Conservation (phyloP, 2,888 invertebrate genomes). For the Pyrrhosoma nymphula region DNA sequence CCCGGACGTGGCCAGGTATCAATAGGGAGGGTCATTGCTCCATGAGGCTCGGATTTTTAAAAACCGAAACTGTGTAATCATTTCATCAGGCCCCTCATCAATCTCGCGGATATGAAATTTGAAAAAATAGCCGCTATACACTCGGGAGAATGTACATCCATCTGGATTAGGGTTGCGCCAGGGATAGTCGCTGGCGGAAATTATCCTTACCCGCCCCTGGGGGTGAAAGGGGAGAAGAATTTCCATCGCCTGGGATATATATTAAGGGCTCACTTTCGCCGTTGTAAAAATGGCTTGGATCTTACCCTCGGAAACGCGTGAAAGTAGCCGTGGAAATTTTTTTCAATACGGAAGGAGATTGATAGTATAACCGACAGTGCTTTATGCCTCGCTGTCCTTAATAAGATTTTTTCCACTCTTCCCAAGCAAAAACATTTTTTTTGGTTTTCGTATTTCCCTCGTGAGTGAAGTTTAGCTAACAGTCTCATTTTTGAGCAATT, state of each 20-base stretch:
- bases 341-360: background rate
- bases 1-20: no score
- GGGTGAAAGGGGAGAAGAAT: background rate
- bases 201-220: background rate
- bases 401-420: background rate
- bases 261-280: background rate
- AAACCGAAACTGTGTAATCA: background rate
- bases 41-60: background rate
- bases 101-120: conserved; percentile 4
- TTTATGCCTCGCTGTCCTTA: background rate
- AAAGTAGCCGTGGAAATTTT: background rate
- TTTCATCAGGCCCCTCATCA: conserved; percentile 18
- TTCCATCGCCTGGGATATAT: background rate
- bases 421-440: background rate
- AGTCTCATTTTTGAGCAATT: background rate
- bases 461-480: background rate
- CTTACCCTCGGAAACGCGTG: background rate
- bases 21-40: background rate
- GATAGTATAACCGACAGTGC: background rate
- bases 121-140: background rate
- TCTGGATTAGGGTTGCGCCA: background rate
- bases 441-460: background rate
- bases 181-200: background rate
- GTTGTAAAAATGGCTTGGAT: background rate
- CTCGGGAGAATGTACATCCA: background rate